Evolutionary conservation across 1,140 invertebrate species (phyloP), one percentile per base, ranked within the genome.

Genomic region (Drosophila erecta): DNA sequence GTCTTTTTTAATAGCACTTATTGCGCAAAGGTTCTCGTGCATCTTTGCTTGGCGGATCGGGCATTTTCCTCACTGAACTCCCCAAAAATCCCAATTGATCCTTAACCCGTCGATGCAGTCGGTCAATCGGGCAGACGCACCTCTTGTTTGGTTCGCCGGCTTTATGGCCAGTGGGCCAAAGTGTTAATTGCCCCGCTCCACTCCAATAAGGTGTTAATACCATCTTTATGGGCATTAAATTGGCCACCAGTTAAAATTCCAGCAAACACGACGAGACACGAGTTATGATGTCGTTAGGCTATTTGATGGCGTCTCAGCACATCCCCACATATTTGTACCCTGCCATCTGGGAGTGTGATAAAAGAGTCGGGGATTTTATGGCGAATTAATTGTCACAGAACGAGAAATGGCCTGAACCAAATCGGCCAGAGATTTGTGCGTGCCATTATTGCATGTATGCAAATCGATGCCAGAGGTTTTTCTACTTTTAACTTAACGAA

Each of bases 161-260:
- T 86, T 87, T 83, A 83, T 73, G 79, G 40, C 71, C 83, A 83
- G 44, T 77, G 83, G 70, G 57, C 65, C 62, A 89, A 77, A 53
- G 84, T 87, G 84, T 89, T 84, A 90, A 87, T 84, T 87, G 79
- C 83, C 51, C 79, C 51, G 71, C 56, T 17, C 43, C 17, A 22
- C 43, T 35, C 33, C 30, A 83, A 87, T 81, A 87, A 87, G 84
- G 79, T 87, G 83, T 83, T 87, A 87, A 87, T 89, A 76, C 62
- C 76, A 83, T 47, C 38, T 87, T 87, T 84, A 87, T 90, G 84
- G 76, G 62, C 84, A 89, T 89, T 89, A 80, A 89, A 87, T 84
- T 80, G 79, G 79, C 66, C 84, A 89, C 66, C 84, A 72, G 79
- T 83, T 86, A 65, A 74, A 85, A 69, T 81, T 60, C 66, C 49